Evolutionary conservation across 92 coral and sea anemone species (phyloP), one percentile per base, ranked within the genome.

Genomic region (Porites divaricata): DNA sequence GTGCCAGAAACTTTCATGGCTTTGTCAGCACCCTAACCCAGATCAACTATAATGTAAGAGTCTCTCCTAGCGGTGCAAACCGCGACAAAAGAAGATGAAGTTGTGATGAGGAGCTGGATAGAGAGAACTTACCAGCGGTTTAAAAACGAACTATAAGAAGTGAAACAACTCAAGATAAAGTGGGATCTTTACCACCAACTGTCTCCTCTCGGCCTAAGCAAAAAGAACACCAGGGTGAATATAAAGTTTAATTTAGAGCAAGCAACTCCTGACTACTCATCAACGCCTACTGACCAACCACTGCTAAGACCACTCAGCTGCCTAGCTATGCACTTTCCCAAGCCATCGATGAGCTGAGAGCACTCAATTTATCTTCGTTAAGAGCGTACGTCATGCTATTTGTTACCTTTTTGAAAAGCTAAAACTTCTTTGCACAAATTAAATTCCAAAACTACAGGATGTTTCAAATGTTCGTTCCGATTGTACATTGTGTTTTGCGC

Each of bases 211-310:
- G 35, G 81, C 71, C 81, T 35, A 63, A 77, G 62, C 81, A 77
- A 77, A 77, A 19, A 63, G 70, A 77, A 77, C n/a, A n/a, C n/a
- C n/a, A n/a, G n/a, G n/a, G n/a, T n/a, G 35, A 26, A 26, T 71
- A 77, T 64, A 45, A 58, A 77, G 81, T 77, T 61, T 63, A 20
- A 63, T 21, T 1, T 71, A 58, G 70, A 77, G 81, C 81, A 77
- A 62, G 58, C 81, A 77, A 62, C 71, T 62, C 70, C 70, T 77
- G 81, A 62, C 81, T 28, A 77, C 81, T 28, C 81, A 77, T n/a
- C 58, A 45, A 77, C 81, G 71, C 28, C 72, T 62, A 45, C 23
- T 77, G n/a, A n/a, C 45, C 45, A 4, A 4, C 5, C 6, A 35
- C 45, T 35, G 0, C 0, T 35, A 35, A 35, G 45, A 35, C 45